Evolutionary conservation across 2,113 vertebrate species (phyloP).

Genomic region (Felis catus): F.catus_Fca126_mat1.0 CM031412.1:55978001-55978500

Average conservation of each 20-base stretch:
- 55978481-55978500: neutral
- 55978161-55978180: neutral
- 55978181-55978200: neutral
- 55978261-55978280: neutral
- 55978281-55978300: neutral
- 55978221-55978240: neutral
- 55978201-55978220: neutral
- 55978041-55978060: neutral
- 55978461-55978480: neutral
- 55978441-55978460: neutral
- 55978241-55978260: neutral
- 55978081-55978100: conserved; percentile 4
- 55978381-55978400: neutral
- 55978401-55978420: neutral
- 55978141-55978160: neutral
- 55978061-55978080: neutral
- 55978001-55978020: neutral
- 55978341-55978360: neutral
- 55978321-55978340: neutral
- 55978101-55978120: neutral
- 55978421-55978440: neutral
- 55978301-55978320: neutral
- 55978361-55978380: neutral
- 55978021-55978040: neutral
- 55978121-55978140: neutral